Conservation (phyloP, 2,888 invertebrate species). For the Deilephila porcellus region DNA sequence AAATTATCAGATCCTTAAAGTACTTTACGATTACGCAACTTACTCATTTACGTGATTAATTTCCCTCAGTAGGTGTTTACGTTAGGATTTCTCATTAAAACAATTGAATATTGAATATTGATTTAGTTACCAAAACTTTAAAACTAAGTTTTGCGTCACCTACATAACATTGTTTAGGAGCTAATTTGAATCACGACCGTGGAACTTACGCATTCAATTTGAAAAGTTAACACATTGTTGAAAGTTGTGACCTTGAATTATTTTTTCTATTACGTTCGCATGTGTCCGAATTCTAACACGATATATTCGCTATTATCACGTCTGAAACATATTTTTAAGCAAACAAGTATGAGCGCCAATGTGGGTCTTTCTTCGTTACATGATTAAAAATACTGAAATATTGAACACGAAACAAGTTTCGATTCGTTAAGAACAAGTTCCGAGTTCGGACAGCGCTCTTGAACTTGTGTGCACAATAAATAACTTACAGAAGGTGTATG, state of each 20-base stretch:
- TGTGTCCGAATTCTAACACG: neutral
- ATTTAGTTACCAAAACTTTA: neutral
- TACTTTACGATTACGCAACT: neutral
- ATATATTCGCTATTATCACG: neutral
- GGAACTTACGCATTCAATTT: slow-evolving; percentile 2
- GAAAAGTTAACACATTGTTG: neutral
- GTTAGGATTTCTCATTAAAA: neutral
- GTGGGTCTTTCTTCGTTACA: neutral
- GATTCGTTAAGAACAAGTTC: slow-evolving; percentile 24
- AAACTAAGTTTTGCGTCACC: neutral
- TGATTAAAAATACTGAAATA: neutral
- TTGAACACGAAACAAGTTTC: slow-evolving; percentile 4
- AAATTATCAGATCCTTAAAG: too few species aligned
- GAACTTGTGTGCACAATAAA: slow-evolving; percentile 33
- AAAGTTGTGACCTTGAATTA: slow-evolving; percentile 1
- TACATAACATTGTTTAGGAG: neutral
- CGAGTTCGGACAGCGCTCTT: slow-evolving; percentile 21
- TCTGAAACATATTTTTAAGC: neutral
- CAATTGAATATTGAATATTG: neutral
- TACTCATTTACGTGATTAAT: neutral
- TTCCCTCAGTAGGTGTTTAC: neutral
- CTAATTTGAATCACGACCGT: slow-evolving; percentile 6
- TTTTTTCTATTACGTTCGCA: neutral
- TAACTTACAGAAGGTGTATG: slow-evolving; percentile 28
- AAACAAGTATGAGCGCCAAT: neutral